Evolutionary conservation across 2,797 vertebrate species (phyloP).

Genomic region (Merluccius polli): DNA sequence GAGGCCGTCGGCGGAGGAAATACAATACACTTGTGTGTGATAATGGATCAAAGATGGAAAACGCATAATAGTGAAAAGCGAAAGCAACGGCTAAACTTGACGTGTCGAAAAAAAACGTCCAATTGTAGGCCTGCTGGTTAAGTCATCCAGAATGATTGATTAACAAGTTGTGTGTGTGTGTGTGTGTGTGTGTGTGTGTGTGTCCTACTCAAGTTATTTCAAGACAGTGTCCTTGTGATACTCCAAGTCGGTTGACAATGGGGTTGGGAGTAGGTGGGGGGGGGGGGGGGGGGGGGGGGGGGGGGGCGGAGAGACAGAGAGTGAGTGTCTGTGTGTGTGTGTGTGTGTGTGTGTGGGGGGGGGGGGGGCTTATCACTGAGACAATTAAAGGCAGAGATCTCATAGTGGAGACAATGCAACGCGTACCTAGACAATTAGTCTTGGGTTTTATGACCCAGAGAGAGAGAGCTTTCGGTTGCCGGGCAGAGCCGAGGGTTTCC

Average conservation of each 20-base stretch:
- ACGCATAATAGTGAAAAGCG: no score
- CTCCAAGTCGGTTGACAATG: background rate
- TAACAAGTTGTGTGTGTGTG: background rate
- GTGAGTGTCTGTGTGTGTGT: slow-evolving; percentile 4
- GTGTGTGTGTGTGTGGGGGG: slow-evolving; percentile 9
- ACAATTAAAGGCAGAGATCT: slow-evolving; percentile 52
- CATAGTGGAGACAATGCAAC: slow-evolving; percentile 53
- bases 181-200: no score
- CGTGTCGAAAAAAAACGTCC: background rate
- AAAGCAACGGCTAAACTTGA: no score
- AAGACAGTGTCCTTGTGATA: background rate
- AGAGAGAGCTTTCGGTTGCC: slow-evolving; percentile 58
- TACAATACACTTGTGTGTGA: background rate
- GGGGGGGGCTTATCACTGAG: slow-evolving; percentile 31
- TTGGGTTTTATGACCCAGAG: slow-evolving; percentile 49
- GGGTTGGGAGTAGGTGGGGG: no score
- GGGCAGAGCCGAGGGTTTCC: slow-evolving; percentile 26
- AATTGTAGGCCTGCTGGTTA: no score
- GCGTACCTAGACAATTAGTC: slow-evolving; percentile 47
- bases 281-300: no score
- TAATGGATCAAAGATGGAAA: no score
- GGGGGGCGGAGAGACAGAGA: background rate
- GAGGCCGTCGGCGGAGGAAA: background rate
- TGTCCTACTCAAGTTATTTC: no score
- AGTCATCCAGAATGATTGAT: background rate